Percentiles rank a stretch among this genome's conserved stretches.
Conservation (phyloP, 2,113 vertebrate genomes). For the Sphyrna mokarran region DNA sequence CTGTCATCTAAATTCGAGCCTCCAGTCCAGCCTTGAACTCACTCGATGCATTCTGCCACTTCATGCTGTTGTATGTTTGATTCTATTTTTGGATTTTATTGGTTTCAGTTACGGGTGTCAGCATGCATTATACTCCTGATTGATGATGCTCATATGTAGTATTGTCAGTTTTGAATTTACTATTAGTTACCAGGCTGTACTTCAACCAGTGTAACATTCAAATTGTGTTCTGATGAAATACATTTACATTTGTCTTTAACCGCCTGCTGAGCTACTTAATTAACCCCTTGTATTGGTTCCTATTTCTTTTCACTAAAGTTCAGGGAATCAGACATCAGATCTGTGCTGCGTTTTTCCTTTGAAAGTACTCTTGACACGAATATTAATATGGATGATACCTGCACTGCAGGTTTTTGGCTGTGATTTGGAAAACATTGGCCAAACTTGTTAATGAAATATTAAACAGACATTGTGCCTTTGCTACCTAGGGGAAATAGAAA, state of each 20-base stretch:
- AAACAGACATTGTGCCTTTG: neutral
- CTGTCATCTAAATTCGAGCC: neutral
- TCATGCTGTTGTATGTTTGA: neutral
- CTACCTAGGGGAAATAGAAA: conserved; percentile 67
- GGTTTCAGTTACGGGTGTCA: neutral
- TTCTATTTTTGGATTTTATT: neutral
- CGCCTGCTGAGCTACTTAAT: neutral
- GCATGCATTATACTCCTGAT: neutral
- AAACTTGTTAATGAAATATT: neutral
- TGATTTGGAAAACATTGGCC: neutral
- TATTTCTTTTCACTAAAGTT: neutral
- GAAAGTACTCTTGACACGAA: neutral
- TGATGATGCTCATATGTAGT: neutral
- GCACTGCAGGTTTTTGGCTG: neutral
- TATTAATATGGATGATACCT: neutral
- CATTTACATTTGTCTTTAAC: neutral
- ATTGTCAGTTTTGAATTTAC: neutral
- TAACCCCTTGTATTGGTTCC: neutral
- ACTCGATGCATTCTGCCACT: neutral
- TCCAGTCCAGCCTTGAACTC: neutral
- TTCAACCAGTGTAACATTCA: neutral
- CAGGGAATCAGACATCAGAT: neutral
- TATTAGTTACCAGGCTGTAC: neutral
- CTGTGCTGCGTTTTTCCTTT: neutral
- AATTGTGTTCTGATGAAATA: neutral